Conservation (phyloP, 2,797 vertebrate genomes). For the Acropternis orthonyx region DNA sequence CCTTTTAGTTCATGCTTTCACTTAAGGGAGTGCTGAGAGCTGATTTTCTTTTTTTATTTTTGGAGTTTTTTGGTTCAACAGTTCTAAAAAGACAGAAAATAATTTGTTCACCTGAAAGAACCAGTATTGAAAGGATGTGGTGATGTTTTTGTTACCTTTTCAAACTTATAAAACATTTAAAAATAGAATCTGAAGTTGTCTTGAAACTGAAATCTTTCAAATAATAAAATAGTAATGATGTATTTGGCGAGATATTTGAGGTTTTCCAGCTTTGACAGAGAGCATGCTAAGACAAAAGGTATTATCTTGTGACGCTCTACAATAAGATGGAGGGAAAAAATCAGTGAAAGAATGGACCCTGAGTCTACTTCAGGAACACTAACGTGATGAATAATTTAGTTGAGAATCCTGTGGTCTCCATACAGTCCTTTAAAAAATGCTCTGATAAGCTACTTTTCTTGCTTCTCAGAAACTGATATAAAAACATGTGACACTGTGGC, state of each 20-base stretch:
- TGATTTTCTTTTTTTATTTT: not conserved
- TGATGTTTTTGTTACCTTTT: not conserved
- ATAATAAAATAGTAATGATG: not conserved
- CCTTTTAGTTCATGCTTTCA: not conserved
- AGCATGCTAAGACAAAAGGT: not conserved
- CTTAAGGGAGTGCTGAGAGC: not conserved
- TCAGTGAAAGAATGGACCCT: not conserved
- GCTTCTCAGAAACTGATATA: not conserved
- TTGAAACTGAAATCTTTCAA: not conserved
- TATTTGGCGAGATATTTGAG: not conserved
- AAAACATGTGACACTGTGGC: not conserved
- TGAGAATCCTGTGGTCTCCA: constrained; percentile 5
- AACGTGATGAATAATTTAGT: constrained; percentile 1
- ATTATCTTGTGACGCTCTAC: not conserved
- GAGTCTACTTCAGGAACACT: not conserved
- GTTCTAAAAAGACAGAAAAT: not conserved
- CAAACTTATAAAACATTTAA: not conserved
- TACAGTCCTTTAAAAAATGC: not conserved
- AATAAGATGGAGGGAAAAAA: not conserved
- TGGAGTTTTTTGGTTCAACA: accelerated
- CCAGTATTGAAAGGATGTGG: accelerated
- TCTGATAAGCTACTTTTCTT: not conserved
- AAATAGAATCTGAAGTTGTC: not conserved
- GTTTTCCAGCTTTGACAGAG: not conserved
- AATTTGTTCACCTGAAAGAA: not conserved